Percentiles rank a stretch among this genome's conserved stretches.
These are phyloP conservation scores for Pyralis farinalis DNA, from an alignment of 2,888 invertebrate species.

Conservation along the genomic window DNA sequence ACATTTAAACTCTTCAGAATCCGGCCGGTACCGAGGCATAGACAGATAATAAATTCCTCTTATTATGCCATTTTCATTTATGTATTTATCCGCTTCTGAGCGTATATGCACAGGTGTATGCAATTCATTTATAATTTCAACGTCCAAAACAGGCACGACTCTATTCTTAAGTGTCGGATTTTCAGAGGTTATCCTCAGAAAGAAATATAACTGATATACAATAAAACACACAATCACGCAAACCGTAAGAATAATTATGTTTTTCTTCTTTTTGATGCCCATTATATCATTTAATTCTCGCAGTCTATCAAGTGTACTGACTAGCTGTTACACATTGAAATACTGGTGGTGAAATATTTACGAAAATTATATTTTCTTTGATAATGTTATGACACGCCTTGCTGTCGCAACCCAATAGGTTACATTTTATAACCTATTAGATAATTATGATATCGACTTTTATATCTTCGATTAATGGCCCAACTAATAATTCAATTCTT, in stretches of 20 bases:
- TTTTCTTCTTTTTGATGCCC: slow-evolving; percentile 65
- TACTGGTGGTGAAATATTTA: no score
- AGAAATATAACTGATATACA: slow-evolving; percentile 69
- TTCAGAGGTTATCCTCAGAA: slow-evolving; percentile 56
- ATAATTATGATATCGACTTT: no score
- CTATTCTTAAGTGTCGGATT: slow-evolving; percentile 33
- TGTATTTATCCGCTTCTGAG: slow-evolving; percentile 57
- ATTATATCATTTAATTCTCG: slow-evolving; percentile 20
- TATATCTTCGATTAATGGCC: no score
- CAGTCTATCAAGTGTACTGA: no score
- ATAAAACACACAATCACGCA: slow-evolving; percentile 57
- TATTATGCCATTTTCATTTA: slow-evolving; percentile 61
- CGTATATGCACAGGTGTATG: slow-evolving; percentile 48
- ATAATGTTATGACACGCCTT: no score
- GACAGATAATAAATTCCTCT: slow-evolving; percentile 57
- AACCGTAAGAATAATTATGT: slow-evolving; percentile 52
- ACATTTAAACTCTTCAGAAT: slow-evolving; percentile 62
- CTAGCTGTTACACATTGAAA: no score
- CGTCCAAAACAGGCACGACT: slow-evolving; percentile 45
- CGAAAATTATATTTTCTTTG: no score
- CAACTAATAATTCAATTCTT: no score
- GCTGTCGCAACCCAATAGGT: no score
- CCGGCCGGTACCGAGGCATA: slow-evolving; percentile 59
- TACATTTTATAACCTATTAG: no score
- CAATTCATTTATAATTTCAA: slow-evolving; percentile 36